Base-by-base conservation (phyloP, 1,140 invertebrate species). In the Drosophila elegans region DNA sequence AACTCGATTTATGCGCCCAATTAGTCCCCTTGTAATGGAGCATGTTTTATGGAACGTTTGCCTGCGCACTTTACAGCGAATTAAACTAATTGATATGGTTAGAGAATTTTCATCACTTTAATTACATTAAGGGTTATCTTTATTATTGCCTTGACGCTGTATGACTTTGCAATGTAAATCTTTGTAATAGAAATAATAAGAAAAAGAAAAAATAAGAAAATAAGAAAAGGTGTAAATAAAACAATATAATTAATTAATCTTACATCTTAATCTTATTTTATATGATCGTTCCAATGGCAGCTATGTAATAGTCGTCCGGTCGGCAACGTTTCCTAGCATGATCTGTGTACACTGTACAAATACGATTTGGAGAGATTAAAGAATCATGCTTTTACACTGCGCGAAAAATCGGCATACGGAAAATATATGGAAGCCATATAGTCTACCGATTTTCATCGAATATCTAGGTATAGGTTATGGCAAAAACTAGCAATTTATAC, bases 1-100 rank as follows among this genome's bases (percentile, higher is more conserved):
- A 41, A 71, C 29, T 71, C 42, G 12, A 71, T 57, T 71, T 57
- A 57, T 71, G 42, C 9, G 36, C 9, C 44, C 51, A 71, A 71
- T 71, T 48, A 71, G 41, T 39, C 10, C 13, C 36, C 13, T 48
- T 57, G 27, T 48, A 71, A 68, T 71, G 44, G 51, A 46, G 12
- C 67, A 39, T 69, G 41, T 69, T 56, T 45, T 55, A 48, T 34
- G 13, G n/a, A 16, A 39, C 29, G 27, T 27, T 69, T 45, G 34
- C 25, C n/a, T 21, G n/a, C n/a, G 61, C 64, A 52, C 64, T 68
- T 68, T 32, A 55, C 63, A 69, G 49, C 48, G 3, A 46, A 54
- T 46, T 67, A 21, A 25, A 21, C 11, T 68, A 68, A 55, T 68
- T 45, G 32, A 68, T 54, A 21, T 39, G 49, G 7, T 3, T 12